Base-by-base conservation (phyloP, 1,140 invertebrate species). In the Rhopalosiphum padi region DNA sequence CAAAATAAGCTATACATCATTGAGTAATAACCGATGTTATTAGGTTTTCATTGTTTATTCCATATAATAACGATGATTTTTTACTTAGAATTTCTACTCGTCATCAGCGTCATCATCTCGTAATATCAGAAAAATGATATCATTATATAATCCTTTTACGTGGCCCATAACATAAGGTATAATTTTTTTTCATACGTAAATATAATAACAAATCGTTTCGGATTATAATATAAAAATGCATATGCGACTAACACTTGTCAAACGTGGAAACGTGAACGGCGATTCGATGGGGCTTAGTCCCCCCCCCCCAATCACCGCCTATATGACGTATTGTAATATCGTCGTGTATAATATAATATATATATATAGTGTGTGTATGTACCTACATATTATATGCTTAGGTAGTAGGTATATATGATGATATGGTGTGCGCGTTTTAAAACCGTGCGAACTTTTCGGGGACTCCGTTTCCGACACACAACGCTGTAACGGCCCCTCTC, bases 401-500 rank as follows among this genome's bases (percentile, higher is more conserved):
- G 46, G 46, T 11, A 51, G 48, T 53, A 23, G 22, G 22, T 8
- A 23, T 25, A 55, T 55, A 25, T 25, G 23, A 1, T 7, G 23
- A 23, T 23, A 23, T 23, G 8, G 23, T 55, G 23, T 55, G 55
- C 15, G 41, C 22, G 41, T 43, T 86, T 86, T 23, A 86, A 37
- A 86, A 86, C 83, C 83, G 83, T 86, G 83, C 83, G 83, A 86
- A 86, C 83, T 86, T 86, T 46, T 86, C 41, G 77, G 77, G 48
- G 48, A 51, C 60, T 25, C 0, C 11, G 60, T 15, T 15, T 3
- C 30, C 25, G 60, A 15, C 30, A 60, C 55, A 60, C 55, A 30
- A 30, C 55, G 55, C 7, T 11, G 60, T 68, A n/a, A 25, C 60
- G n/a, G n/a, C 60, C 60, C 60, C 60, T 68, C 60, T n/a, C 30